Base-by-base conservation (phyloP, 2,888 invertebrate genomes). In the Zhuqinia jingwanae region DNA sequence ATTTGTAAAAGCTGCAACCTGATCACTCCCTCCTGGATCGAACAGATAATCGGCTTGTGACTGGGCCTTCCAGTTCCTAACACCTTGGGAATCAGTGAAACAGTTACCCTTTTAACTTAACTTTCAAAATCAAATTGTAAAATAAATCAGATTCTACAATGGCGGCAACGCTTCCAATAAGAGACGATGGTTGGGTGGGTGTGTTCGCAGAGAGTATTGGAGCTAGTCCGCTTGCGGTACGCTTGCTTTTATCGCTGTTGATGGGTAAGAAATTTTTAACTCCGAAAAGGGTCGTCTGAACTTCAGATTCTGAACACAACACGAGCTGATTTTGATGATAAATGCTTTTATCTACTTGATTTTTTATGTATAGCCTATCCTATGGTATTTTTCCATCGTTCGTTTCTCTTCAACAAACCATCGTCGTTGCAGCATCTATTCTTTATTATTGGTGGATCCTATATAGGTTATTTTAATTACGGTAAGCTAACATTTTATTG, bases 401-500 rank as follows among this genome's bases (percentile, higher is more conserved):
- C 93, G 82, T 92, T 92, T 70, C 89, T 96, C 1, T 94, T 91
- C 94, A 94, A 17, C 93, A 94, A 90, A 91, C 92, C 56, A 93
- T 94, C 17, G 91, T 92, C 22, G 75, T 94, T 45, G n/a, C 96
- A 97, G 92, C 96, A 98, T 92, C 76, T 95, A 11, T 97, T 94
- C 92, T 97, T 97, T 92, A 94, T 95, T 8, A 25, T 93, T 0
- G 94, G 94, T 88, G 98, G 98, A 15, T 92, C 97, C 5, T 93
- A 94, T 1, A 93, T 98, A 89, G 96, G 96, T 73, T 95, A 95
- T 90, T 97, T 96, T 92, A 98, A 98, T 92, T 98, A 97, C 93
- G 97, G 98, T 94, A 92, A 92, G 92, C 89, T 25, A 50, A 50
- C 30, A 42, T 5, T 42, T 27, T 36, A 25, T 36, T 15, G 10